These are phyloP conservation scores for Phyllopteryx taeniolatus DNA, from an alignment of 2,113 vertebrate species.

Conservation along the genomic window DNA sequence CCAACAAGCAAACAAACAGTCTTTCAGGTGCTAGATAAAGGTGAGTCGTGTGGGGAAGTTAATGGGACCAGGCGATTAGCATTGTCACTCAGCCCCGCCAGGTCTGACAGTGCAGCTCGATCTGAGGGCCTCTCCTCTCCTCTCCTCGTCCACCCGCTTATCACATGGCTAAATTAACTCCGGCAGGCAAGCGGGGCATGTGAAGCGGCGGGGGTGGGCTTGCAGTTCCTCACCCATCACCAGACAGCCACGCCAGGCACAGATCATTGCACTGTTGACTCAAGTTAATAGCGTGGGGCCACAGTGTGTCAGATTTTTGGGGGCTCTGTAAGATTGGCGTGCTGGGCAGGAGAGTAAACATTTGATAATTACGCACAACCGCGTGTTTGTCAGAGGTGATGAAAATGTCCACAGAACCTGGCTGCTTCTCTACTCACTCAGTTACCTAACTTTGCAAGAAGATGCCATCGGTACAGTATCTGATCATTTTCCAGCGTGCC, in stretches of 20 bases:
- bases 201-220: slow-evolving; percentile 48
- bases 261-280: slow-evolving; percentile 64
- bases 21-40: slow-evolving; percentile 75
- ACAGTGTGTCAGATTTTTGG: slow-evolving; percentile 64
- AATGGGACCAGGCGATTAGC: slow-evolving; percentile 82
- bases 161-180: slow-evolving; percentile 78
- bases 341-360: slow-evolving; percentile 64
- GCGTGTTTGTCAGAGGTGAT: slow-evolving; percentile 63
- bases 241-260: slow-evolving; percentile 72
- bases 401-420: slow-evolving; percentile 33
- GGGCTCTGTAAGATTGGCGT: slow-evolving; percentile 63
- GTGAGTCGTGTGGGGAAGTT: slow-evolving; percentile 71
- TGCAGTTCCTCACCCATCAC: slow-evolving; percentile 60
- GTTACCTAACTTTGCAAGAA: slow-evolving; percentile 14
- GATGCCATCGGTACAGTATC: neutral
- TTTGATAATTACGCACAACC: slow-evolving; percentile 67
- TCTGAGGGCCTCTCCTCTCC: slow-evolving; percentile 73
- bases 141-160: slow-evolving; percentile 85
- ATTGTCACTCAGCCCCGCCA: slow-evolving; percentile 85
- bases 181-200: slow-evolving; percentile 68
- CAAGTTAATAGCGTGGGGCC: slow-evolving; percentile 66
- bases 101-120: slow-evolving; percentile 78
- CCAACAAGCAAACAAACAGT: slow-evolving; percentile 77
- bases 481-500: neutral
- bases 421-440: slow-evolving; percentile 20